A percentile compares a stretch with the other conserved stretches of the same genome.
Evolutionary conservation across 2,888 invertebrate genomes (phyloP).

Genomic region (Prenolepis imparis): DNA sequence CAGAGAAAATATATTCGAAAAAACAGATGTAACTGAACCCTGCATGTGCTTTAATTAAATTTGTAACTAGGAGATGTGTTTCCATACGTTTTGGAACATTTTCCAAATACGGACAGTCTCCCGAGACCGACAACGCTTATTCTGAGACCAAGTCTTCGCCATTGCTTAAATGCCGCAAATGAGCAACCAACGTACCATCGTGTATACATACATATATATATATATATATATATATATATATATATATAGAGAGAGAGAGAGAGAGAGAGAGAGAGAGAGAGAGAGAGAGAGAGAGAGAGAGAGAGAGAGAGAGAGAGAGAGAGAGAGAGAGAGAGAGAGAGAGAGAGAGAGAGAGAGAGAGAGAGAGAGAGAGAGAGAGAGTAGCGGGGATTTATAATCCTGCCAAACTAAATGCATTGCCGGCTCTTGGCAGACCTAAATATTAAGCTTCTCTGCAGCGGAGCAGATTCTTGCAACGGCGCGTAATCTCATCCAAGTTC

Average conservation of each 20-base stretch:
- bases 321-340: too few relatives aligned
- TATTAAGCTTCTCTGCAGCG: slow-evolving; percentile 28
- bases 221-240: neutral
- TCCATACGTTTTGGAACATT: neutral
- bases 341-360: too few relatives aligned
- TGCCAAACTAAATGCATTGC: slow-evolving; percentile 24
- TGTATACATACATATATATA: neutral
- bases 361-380: too few relatives aligned
- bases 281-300: too few relatives aligned
- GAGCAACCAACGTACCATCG: neutral
- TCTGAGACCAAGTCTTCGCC: neutral
- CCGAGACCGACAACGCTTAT: neutral
- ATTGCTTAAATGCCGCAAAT: slow-evolving; percentile 20
- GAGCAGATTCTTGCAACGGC: neutral
- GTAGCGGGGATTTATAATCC: slow-evolving; percentile 15
- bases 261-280: too few relatives aligned
- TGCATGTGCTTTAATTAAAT: slow-evolving; percentile 39
- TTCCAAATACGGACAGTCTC: slow-evolving; percentile 4
- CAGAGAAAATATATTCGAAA: neutral
- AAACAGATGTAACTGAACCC: neutral
- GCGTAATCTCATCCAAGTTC: slow-evolving; percentile 9
- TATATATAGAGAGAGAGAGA: too few relatives aligned
- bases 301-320: too few relatives aligned
- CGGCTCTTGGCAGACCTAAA: slow-evolving; percentile 27
- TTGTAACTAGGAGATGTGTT: neutral